These are phyloP conservation scores for Patiria miniata DNA, from an alignment of 35 echinoderm and acorn worm genomes.

Conservation along the genomic window DNA sequence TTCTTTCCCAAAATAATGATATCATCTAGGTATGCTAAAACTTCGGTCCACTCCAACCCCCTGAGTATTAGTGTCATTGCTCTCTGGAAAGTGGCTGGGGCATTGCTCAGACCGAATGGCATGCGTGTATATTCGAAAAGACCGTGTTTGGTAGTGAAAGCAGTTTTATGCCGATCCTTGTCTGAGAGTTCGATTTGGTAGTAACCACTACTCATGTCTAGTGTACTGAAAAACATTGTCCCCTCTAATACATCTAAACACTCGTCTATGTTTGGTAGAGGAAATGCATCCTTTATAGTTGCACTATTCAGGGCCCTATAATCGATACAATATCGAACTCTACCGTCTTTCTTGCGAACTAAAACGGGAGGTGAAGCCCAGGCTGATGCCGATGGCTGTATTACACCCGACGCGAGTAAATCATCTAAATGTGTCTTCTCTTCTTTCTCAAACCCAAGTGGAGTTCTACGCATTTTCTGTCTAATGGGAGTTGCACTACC, in stretches of 20 bases:
- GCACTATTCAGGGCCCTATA: no score
- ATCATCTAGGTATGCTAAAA: no score
- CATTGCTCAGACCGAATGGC: no score
- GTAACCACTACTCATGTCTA: slow-evolving; percentile 39
- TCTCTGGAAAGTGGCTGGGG: slow-evolving; percentile 50
- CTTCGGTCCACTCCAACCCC: slow-evolving; percentile 33
- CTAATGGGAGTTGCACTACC: slow-evolving; percentile 52
- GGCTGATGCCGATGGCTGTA: slow-evolving; percentile 35
- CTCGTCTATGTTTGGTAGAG: slow-evolving; percentile 53
- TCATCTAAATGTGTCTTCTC: slow-evolving; percentile 28
- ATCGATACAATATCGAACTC: no score
- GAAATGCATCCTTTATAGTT: no score
- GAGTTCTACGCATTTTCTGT: slow-evolving; percentile 43
- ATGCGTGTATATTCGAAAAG: slow-evolving; percentile 62
- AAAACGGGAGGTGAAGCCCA: slow-evolving; percentile 42
- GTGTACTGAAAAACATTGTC: slow-evolving; percentile 49
- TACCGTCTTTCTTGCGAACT: slow-evolving; percentile 29
- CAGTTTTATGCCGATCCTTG: slow-evolving; percentile 44
- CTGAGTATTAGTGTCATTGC: slow-evolving; percentile 38
- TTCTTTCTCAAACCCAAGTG: slow-evolving; percentile 41
- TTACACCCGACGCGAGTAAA: slow-evolving; percentile 29
- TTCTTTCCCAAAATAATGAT: slow-evolving; percentile 15
- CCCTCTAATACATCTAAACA: no score
- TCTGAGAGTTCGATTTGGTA: slow-evolving; percentile 40
- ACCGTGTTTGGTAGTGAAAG: slow-evolving; percentile 37